Conservation (phyloP, 2,113 vertebrate genomes). For the Panurus biarmicus region DNA sequence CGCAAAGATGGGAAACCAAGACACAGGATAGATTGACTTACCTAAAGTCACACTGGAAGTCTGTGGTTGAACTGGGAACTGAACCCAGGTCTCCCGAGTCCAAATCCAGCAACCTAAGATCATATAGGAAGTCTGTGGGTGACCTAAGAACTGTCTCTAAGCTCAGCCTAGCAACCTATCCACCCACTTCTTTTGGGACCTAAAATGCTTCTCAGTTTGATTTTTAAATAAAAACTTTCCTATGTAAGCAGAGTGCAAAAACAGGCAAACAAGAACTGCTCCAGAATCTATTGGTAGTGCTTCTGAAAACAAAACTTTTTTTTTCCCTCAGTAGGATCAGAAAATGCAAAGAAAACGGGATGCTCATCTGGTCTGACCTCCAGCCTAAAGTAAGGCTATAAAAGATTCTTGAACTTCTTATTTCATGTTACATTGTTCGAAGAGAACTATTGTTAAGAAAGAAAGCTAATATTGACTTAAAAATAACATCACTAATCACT, state of each 20-base stretch:
- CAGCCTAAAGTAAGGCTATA: neutral
- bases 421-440: neutral
- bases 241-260: neutral
- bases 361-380: neutral
- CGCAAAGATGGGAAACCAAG: conserved; percentile 3
- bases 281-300: neutral
- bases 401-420: neutral
- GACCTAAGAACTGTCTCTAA: conserved; percentile 43
- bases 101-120: conserved; percentile 66
- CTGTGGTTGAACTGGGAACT: conserved; percentile 62
- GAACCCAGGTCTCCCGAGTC: conserved; percentile 56
- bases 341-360: neutral
- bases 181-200: neutral
- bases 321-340: neutral
- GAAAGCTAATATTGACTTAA: neutral
- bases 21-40: conserved; percentile 41
- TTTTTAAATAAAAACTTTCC: neutral
- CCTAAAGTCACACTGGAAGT: conserved; percentile 56
- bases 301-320: neutral
- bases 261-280: neutral
- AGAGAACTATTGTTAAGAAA: neutral
- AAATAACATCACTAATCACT: neutral
- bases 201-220: neutral
- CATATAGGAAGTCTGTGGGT: conserved; percentile 60
- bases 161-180: neutral